Conservation (phyloP, 2,113 vertebrate genomes). For the Ophiodon elongatus region DNA sequence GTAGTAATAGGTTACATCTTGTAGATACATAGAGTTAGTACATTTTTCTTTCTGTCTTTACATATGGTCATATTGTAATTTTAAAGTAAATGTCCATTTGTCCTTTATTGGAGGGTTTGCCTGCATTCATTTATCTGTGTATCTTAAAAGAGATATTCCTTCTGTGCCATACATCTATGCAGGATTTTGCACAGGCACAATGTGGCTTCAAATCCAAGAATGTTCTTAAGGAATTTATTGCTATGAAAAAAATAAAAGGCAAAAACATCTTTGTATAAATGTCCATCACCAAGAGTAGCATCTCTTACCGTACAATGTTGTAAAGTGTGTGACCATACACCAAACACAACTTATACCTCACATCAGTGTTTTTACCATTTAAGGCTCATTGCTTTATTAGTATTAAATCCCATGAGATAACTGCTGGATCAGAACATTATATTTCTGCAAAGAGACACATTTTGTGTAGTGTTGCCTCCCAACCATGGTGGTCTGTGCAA, state of each 20-base stretch:
- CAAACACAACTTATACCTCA: slow-evolving; percentile 15
- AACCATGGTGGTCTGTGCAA: slow-evolving; percentile 12
- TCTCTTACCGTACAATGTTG: neutral
- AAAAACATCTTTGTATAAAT: neutral
- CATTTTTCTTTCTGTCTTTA: neutral
- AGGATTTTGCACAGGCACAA: neutral
- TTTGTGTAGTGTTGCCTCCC: neutral
- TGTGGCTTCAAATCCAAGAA: neutral
- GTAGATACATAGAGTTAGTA: neutral
- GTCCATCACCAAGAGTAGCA: neutral
- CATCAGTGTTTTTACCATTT: slow-evolving; percentile 6
- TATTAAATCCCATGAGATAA: slow-evolving; percentile 11
- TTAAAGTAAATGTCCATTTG: neutral
- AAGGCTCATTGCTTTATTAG: slow-evolving; percentile 8
- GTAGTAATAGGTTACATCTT: neutral
- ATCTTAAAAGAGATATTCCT: neutral
- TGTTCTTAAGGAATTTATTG: neutral
- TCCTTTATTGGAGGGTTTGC: neutral
- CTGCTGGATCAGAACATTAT: neutral
- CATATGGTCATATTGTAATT: neutral
- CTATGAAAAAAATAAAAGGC: neutral
- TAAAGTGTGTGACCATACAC: slow-evolving; percentile 8
- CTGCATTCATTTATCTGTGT: neutral
- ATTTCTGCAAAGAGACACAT: slow-evolving; percentile 2
- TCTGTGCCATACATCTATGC: neutral